Conservation (phyloP, 92 coral and sea anemone species). For the Paragorgia papillata region DNA sequence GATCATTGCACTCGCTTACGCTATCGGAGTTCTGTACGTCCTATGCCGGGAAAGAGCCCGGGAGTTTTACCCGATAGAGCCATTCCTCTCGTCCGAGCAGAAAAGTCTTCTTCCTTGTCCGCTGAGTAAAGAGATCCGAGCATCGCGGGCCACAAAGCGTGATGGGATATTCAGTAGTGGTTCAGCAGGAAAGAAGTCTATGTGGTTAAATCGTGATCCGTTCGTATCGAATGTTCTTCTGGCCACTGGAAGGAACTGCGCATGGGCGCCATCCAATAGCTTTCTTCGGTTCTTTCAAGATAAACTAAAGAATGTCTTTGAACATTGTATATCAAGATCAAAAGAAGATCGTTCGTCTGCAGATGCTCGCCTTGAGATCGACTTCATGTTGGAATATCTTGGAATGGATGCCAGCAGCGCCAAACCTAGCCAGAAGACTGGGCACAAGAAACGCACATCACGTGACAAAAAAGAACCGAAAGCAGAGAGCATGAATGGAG, state of each 20-base stretch:
- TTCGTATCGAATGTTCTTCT: conserved; percentile 23
- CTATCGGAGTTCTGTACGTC: conserved; percentile 67
- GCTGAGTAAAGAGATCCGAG: conserved; percentile 24
- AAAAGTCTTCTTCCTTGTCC: conserved; percentile 31
- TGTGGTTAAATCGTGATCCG: conserved; percentile 40
- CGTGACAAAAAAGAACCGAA: neutral
- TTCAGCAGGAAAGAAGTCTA: conserved; percentile 21
- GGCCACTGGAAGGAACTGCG: conserved; percentile 39
- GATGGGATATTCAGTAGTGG: conserved; percentile 34
- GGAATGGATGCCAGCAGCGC: conserved; percentile 9
- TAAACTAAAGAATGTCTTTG: conserved; percentile 8
- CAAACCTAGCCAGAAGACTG: neutral
- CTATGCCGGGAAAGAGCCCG: conserved; percentile 58
- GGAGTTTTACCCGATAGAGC: conserved; percentile 46
- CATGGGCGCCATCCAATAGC: conserved; percentile 41
- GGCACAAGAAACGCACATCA: neutral
- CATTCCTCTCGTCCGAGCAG: conserved; percentile 5
- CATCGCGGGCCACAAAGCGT: conserved; percentile 36
- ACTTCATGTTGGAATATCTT: conserved; percentile 21
- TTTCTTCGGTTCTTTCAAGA: conserved; percentile 31
- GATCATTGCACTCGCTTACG: conserved; percentile 66
- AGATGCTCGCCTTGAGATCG: conserved; percentile 33
- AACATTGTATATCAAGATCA: conserved; percentile 8
- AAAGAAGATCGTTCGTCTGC: neutral
- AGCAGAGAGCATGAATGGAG: neutral